Evolutionary conservation across 1,140 invertebrate species (phyloP).

Genomic region (Sinonovacula constricta): DNA sequence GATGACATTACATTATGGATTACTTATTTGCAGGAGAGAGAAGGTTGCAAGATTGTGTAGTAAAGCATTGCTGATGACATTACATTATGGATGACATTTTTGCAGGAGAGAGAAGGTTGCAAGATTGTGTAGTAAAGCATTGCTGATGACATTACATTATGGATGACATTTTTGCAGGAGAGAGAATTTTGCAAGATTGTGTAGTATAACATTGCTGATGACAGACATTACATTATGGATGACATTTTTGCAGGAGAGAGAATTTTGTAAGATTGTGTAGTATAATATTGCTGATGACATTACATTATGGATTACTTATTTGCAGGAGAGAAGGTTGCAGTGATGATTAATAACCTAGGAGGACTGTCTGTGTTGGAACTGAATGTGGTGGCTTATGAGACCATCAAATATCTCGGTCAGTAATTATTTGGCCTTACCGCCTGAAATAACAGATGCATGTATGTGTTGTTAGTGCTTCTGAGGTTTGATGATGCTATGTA

Average conservation of each 20-base stretch:
- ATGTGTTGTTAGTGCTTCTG: too few relatives aligned
- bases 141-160: background rate
- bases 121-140: slow-evolving; percentile 89
- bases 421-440: too few relatives aligned
- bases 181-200: too few relatives aligned
- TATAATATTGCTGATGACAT: too few relatives aligned
- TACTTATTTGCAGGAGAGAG: slow-evolving; percentile 74
- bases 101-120: slow-evolving; percentile 82
- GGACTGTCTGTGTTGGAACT: slow-evolving; percentile 88
- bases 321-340: slow-evolving; percentile 81
- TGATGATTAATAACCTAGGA: slow-evolving; percentile 90
- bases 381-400: slow-evolving; percentile 86
- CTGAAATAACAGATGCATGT: too few relatives aligned
- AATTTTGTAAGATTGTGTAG: too few relatives aligned
- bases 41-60: slow-evolving; percentile 86
- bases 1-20: background rate
- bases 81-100: slow-evolving; percentile 21
- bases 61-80: slow-evolving; percentile 81
- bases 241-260: too few relatives aligned
- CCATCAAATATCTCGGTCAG: slow-evolving; percentile 80
- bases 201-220: too few relatives aligned
- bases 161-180: slow-evolving; percentile 61
- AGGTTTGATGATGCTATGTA: too few relatives aligned
- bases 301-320: slow-evolving; percentile 22
- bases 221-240: too few relatives aligned